These are phyloP conservation scores for Chrysaora quinquecirrha DNA, from an alignment of 30 jellyfish, hydroid and myxozoan species.

Conservation along the genomic window DNA sequence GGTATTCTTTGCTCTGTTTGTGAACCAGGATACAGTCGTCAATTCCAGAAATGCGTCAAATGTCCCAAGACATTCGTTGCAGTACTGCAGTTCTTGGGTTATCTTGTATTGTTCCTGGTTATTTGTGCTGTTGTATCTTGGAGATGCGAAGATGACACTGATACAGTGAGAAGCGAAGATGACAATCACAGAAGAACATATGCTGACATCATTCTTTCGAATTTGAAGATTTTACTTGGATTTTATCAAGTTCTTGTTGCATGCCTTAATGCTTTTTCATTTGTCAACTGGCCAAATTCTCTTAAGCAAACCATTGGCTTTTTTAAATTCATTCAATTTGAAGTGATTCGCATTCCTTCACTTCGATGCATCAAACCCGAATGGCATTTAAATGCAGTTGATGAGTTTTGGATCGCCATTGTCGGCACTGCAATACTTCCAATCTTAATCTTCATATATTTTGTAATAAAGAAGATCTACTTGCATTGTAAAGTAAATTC, in stretches of 20 bases:
- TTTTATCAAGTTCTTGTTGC: slow-evolving; percentile 44
- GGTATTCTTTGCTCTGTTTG: slow-evolving; percentile 60
- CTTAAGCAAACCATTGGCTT: not conserved
- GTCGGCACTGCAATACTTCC: slow-evolving; percentile 29
- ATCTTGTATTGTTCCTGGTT: not conserved
- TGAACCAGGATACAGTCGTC: slow-evolving; percentile 1
- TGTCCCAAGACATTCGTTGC: slow-evolving; percentile 22
- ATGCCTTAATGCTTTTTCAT: not conserved
- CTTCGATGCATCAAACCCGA: slow-evolving; percentile 1
- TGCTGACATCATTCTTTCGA: slow-evolving; percentile 52
- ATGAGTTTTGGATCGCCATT: slow-evolving; percentile 39
- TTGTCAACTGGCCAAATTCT: slow-evolving; percentile 40
- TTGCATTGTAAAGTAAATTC: not conserved
- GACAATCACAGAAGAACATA: slow-evolving; percentile 11
- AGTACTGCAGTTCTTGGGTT: slow-evolving; percentile 1
- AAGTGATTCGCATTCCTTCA: slow-evolving; percentile 4
- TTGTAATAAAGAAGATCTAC: not conserved
- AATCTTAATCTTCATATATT: not conserved
- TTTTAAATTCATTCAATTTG: slow-evolving; percentile 7
- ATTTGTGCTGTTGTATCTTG: slow-evolving; percentile 19
- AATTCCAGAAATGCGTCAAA: slow-evolving; percentile 17
- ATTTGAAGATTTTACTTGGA: slow-evolving; percentile 43
- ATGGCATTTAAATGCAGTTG: not conserved
- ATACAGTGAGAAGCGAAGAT: not conserved
- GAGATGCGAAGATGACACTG: not conserved